A percentile compares a stretch with the other conserved stretches of the same genome.
Conservation (phyloP, 2,888 invertebrate genomes). For the Eupithecia exiguata region DNA sequence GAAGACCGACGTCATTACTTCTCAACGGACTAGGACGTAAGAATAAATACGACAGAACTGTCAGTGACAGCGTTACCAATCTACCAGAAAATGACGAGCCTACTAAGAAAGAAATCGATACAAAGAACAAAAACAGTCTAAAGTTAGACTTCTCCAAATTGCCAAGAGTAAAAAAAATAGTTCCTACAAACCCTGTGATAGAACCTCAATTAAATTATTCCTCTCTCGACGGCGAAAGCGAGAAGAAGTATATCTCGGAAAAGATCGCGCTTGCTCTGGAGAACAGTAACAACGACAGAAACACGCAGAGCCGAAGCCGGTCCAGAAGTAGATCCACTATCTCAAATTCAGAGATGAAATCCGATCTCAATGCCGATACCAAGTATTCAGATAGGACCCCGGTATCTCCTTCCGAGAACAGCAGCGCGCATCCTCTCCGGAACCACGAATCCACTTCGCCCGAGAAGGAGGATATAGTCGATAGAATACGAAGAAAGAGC, state of each 20-base stretch:
- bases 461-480: conserved; percentile 90
- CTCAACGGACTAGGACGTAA: conserved; percentile 82
- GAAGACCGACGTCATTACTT: conserved; percentile 81
- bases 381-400: conserved; percentile 61
- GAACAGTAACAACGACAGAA: conserved; percentile 55
- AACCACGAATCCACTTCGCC: conserved; percentile 77
- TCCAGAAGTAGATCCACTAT: conserved; percentile 75
- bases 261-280: conserved; percentile 61
- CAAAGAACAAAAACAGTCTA: conserved; percentile 74
- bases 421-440: conserved; percentile 65
- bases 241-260: conserved; percentile 62
- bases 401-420: conserved; percentile 58
- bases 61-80: conserved; percentile 71
- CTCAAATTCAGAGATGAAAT: conserved; percentile 81
- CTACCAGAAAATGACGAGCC: conserved; percentile 56
- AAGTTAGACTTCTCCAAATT: conserved; percentile 86
- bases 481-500: conserved; percentile 93
- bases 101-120: conserved; percentile 66
- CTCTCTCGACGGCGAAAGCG: conserved; percentile 66
- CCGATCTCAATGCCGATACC: conserved; percentile 64
- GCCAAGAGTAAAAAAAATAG: conserved; percentile 84
- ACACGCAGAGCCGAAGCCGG: conserved; percentile 64
- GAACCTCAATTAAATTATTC: conserved; percentile 77
- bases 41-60: conserved; percentile 76
- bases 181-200: conserved; percentile 83